phyloP scores from a whole-genome alignment of 1,140 invertebrate genomes.

The Acromyrmex echinatior region DNA sequence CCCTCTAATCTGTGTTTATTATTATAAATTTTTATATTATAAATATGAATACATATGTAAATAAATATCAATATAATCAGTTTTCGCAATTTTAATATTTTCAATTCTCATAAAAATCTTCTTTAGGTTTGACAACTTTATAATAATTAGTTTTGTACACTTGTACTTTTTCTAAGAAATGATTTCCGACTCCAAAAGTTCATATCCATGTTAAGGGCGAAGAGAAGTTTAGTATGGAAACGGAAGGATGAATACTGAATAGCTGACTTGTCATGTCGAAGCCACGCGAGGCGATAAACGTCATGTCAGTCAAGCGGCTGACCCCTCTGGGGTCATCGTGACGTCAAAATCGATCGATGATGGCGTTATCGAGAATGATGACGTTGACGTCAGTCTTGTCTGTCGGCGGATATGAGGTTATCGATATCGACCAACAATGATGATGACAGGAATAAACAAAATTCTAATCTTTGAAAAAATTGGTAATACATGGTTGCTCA shows the following conservation, averaged over 20 bases:
- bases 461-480: neutral
- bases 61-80: neutral
- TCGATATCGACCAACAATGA: slow-evolving; percentile 20
- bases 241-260: slow-evolving; percentile 64
- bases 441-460: neutral
- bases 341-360: slow-evolving; percentile 67
- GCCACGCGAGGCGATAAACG: slow-evolving; percentile 70
- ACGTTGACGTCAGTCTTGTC: slow-evolving; percentile 64
- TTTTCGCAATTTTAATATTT: neutral
- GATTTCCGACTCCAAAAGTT: slow-evolving; percentile 3
- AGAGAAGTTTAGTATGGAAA: slow-evolving; percentile 49
- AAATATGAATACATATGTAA: too few relatives aligned
- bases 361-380: slow-evolving; percentile 64
- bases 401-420: slow-evolving; percentile 47
- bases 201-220: neutral
- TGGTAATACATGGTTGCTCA: neutral
- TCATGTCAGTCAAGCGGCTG: slow-evolving; percentile 73
- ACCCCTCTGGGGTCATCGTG: slow-evolving; percentile 62
- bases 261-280: slow-evolving; percentile 70
- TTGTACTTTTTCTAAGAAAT: neutral
- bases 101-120: neutral
- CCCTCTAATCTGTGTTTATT: neutral
- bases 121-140: neutral
- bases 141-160: neutral
- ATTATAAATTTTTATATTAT: neutral